Base-by-base conservation (phyloP, 2,888 invertebrate genomes). In the Latrodectus hesperus region DNA sequence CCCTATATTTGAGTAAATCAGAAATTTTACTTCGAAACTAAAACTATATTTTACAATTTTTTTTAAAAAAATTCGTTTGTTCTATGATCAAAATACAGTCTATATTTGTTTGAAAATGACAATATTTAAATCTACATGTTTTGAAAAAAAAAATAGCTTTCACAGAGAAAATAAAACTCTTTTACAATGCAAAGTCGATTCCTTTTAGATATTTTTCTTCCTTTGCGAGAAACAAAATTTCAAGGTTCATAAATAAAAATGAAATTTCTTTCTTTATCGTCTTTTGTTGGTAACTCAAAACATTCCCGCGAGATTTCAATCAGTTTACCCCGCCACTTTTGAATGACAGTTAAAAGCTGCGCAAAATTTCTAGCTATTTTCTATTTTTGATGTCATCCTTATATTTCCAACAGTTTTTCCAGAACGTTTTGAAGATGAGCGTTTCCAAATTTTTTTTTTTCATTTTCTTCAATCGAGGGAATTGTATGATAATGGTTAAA, bases 211-310 rank as follows among this genome's bases (percentile, higher is more conserved):
- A 75, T 68, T 70, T 70, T 53, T n/a, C 12, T 68, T 68, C 26
- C 70, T 16, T 49, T 17, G 16, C 22, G 64, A 76, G 70, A 75
- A 75, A 83, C 83, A 65, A 83, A 83, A 76, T 83, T 83, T 60
- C 76, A 26, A 76, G 70, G 76, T 83, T 83, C 83, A 83, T 83
- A 83, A 83, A 83, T 83, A 83, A 83, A 83, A 83, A 83, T 83
- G 83, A 76, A 83, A 83, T 76, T 51, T 49, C 64, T 60, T 73
- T 81, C 52, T 70, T 70, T 55, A 16, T 38, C 60, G 49, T 64
- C 65, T 26, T 73, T 71, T 71, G 71, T 81, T 73, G 67, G 81
- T 52, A 60, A 67, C 65, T 51, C 22, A 76, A 76, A 82, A 76
- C 60, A 67, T 49, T 76, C 83, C 83, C 83, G 14, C 51, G 71